Conservation (phyloP, 1,140 invertebrate species). For the Palaemon carinicauda region DNA sequence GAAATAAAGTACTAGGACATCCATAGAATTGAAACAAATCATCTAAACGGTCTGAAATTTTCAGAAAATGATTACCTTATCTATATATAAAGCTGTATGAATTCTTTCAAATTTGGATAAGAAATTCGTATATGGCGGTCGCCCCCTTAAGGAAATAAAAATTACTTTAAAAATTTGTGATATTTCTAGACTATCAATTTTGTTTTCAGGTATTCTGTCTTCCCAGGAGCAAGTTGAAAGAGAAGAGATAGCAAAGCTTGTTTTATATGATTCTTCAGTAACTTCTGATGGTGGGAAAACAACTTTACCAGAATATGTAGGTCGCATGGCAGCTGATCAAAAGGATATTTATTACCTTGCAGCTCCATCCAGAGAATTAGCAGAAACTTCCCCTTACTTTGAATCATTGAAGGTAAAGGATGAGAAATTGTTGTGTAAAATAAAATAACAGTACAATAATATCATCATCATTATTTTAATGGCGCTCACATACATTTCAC, state of each 20-base stretch:
- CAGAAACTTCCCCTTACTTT: conserved; percentile 92
- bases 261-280: conserved; percentile 89
- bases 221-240: conserved; percentile 81
- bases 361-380: conserved; percentile 89
- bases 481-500: too few relatives aligned
- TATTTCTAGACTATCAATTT: too few relatives aligned
- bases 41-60: too few relatives aligned
- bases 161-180: too few relatives aligned
- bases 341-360: conserved; percentile 92
- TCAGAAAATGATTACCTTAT: too few relatives aligned
- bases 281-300: conserved; percentile 77
- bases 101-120: too few relatives aligned
- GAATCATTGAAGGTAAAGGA: conserved; percentile 83
- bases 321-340: conserved; percentile 78
- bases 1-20: too few relatives aligned
- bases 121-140: too few relatives aligned
- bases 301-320: conserved; percentile 84
- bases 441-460: background rate
- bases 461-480: too few relatives aligned
- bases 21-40: too few relatives aligned
- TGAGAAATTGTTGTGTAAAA: background rate
- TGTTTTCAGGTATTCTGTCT: conserved; percentile 76
- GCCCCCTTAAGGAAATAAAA: too few relatives aligned
- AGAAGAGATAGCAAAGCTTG: conserved; percentile 89
- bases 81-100: too few relatives aligned